Conservation (phyloP, 2,113 vertebrate species). For the Heteronetta atricapilla region DNA sequence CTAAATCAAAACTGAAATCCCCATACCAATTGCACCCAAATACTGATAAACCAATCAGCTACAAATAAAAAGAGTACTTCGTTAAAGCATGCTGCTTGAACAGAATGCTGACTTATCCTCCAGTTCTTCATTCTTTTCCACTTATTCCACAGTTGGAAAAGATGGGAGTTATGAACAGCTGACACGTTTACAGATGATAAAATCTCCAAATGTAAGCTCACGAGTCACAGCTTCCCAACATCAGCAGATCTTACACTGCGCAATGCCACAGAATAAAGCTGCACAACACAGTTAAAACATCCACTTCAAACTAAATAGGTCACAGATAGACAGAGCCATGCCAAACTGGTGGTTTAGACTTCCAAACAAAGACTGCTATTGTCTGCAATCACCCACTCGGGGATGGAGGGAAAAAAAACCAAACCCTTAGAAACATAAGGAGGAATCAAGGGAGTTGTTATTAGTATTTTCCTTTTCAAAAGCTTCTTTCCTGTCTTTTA, state of each 20-base stretch:
- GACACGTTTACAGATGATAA: not conserved
- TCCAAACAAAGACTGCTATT: conserved; percentile 65
- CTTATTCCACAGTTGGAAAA: not conserved
- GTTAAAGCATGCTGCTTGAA: not conserved
- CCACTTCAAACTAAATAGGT: conserved; percentile 55
- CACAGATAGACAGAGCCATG: conserved; percentile 37
- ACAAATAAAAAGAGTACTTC: not conserved
- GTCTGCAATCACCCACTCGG: conserved; percentile 17
- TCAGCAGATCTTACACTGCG: not conserved
- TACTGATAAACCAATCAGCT: not conserved
- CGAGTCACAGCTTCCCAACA: not conserved
- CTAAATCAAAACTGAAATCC: not conserved
- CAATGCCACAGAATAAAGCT: not conserved
- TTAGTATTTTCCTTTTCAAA: not conserved
- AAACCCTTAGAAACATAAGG: not conserved
- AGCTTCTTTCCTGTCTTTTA: not conserved
- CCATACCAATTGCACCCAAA: not conserved
- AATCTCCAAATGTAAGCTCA: not conserved
- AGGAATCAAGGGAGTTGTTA: not conserved
- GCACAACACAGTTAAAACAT: not conserved
- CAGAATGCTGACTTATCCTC: not conserved
- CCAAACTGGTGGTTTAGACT: conserved; percentile 13
- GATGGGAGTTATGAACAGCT: not conserved
- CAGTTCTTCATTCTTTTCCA: not conserved
- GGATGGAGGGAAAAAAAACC: not conserved